These are phyloP conservation scores for Platysteira castanea DNA, from an alignment of 2,113 vertebrate genomes.

Conservation along the genomic window DNA sequence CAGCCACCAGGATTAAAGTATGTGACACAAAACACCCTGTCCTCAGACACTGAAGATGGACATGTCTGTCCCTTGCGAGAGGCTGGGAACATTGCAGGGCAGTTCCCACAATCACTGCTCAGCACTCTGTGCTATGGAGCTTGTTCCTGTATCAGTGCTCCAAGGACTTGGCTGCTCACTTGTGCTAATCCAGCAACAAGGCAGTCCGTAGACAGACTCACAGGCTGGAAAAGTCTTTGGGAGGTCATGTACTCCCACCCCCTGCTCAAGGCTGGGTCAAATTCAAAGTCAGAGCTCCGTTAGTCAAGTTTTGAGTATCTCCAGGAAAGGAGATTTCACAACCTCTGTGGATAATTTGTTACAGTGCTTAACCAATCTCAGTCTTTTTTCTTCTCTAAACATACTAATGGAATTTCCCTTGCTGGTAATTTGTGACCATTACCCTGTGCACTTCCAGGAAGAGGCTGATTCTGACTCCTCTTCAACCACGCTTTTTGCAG, in stretches of 20 bases:
- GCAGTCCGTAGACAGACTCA: neutral
- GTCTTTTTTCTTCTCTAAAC: neutral
- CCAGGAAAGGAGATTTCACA: slow-evolving; percentile 41
- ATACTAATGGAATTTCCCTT: neutral
- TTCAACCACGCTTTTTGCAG: neutral
- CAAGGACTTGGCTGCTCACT: neutral
- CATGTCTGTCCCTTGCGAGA: neutral
- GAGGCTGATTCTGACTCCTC: neutral
- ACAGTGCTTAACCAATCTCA: neutral
- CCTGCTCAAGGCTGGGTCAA: neutral
- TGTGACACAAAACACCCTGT: neutral
- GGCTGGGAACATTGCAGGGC: neutral
- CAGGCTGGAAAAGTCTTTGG: neutral
- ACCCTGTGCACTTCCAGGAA: neutral
- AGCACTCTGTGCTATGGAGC: neutral
- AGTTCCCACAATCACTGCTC: neutral
- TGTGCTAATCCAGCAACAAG: neutral
- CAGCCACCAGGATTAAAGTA: neutral
- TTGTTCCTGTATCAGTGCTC: neutral
- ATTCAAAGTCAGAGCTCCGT: slow-evolving; percentile 22
- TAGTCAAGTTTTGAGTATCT: neutral
- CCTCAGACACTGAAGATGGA: neutral
- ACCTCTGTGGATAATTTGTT: slow-evolving; percentile 5
- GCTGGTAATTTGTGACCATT: neutral
- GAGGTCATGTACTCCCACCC: neutral